Percentiles rank a stretch among this genome's conserved stretches.
phyloP scores from a whole-genome alignment of 2,888 invertebrate species.

The Ernsta delagoae region DNA sequence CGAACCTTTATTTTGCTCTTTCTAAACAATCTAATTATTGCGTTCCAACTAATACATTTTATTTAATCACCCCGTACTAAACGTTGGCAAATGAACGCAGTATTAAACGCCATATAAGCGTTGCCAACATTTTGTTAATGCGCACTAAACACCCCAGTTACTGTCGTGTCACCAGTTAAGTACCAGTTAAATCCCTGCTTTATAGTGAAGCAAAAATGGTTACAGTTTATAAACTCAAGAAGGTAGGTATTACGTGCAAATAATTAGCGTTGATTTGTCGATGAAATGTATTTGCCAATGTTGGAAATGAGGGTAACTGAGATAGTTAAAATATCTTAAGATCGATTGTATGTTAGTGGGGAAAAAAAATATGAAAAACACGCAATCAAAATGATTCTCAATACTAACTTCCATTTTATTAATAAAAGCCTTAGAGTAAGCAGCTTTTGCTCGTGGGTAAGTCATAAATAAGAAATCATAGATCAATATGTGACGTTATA shows the following conservation, averaged over 20 bases:
- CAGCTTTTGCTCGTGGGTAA: too few species aligned
- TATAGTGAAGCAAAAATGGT: slow-evolving; percentile 23
- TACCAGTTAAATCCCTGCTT: slow-evolving; percentile 17
- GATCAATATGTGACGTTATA: too few species aligned
- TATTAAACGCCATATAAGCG: slow-evolving; percentile 31
- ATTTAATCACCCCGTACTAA: slow-evolving; percentile 21
- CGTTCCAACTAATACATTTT: slow-evolving; percentile 4
- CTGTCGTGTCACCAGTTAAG: slow-evolving; percentile 21
- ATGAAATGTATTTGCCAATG: too few species aligned
- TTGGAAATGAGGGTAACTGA: too few species aligned
- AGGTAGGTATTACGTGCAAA: background rate
- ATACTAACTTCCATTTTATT: too few species aligned
- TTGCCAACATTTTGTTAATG: slow-evolving; percentile 36
- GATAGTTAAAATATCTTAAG: too few species aligned
- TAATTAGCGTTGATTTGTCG: slow-evolving; percentile 5
- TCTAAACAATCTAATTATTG: background rate
- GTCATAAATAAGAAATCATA: too few species aligned
- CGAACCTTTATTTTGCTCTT: too few species aligned
- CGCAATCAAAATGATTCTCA: too few species aligned
- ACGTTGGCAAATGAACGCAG: slow-evolving; percentile 29
- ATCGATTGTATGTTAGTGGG: too few species aligned
- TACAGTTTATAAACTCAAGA: slow-evolving; percentile 20
- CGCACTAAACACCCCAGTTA: slow-evolving; percentile 27
- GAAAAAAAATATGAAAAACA: too few species aligned
- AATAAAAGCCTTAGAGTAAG: too few species aligned